Evolutionary conservation across 2,113 vertebrate genomes (phyloP).

Genomic region (Cyprinodon tularosa): DNA sequence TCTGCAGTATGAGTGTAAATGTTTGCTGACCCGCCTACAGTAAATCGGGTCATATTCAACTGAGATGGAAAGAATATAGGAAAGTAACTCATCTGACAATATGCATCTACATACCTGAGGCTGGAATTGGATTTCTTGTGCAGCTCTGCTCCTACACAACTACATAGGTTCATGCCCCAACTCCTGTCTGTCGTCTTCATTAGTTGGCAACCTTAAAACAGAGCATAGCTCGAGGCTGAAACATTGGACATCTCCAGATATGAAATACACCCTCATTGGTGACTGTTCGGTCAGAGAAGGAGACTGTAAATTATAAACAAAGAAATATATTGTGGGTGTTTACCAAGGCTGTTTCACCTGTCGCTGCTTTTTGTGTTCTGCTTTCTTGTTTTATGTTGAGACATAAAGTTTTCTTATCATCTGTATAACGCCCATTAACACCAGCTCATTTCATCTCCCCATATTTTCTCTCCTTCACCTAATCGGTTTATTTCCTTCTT

Average conservation of each 20-base stretch:
- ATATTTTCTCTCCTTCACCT: not conserved
- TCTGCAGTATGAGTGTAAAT: not conserved
- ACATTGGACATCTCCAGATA: slow-evolving; percentile 11
- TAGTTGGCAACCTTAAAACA: slow-evolving; percentile 31
- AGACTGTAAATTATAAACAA: slow-evolving; percentile 11
- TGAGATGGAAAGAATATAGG: not conserved
- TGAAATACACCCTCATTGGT: slow-evolving; percentile 22
- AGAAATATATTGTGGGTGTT: not conserved
- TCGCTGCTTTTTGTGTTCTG: not conserved
- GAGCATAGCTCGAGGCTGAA: slow-evolving; percentile 19
- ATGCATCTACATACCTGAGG: slow-evolving; percentile 14
- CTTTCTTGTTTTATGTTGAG: not conserved
- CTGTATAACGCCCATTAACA: not conserved
- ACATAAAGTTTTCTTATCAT: not conserved
- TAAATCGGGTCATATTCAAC: not conserved
- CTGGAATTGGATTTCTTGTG: slow-evolving; percentile 25
- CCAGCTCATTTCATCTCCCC: not conserved
- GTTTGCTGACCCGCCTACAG: not conserved
- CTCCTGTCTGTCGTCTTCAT: slow-evolving; percentile 27
- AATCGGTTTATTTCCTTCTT: not conserved
- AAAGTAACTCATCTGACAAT: not conserved
- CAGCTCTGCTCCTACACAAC: slow-evolving; percentile 18
- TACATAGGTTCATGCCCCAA: slow-evolving; percentile 17
- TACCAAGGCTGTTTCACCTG: not conserved
- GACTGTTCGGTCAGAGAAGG: slow-evolving; percentile 12